Conservation (phyloP, 2,113 vertebrate genomes). For the Puma concolor region DNA sequence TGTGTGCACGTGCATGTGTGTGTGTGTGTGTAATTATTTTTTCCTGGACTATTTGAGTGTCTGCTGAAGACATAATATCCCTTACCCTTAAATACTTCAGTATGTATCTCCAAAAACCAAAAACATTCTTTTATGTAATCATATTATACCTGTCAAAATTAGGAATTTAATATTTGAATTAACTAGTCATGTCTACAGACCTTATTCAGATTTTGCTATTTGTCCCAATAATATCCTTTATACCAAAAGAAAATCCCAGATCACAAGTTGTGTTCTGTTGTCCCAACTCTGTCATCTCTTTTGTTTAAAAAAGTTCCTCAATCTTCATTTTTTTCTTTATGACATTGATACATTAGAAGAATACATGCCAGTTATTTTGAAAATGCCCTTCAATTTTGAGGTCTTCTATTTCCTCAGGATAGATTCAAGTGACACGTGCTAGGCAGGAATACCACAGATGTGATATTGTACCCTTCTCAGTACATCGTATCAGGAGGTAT, state of each 20-base stretch:
- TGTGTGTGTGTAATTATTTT: not conserved
- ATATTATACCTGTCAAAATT: not conserved
- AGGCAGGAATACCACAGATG: not conserved
- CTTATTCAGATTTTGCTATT: not conserved
- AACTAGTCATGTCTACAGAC: not conserved
- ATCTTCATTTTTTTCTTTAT: not conserved
- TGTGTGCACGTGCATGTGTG: not conserved
- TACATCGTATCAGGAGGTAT: not conserved
- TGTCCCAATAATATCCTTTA: not conserved
- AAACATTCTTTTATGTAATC: not conserved
- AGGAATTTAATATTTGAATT: constrained; percentile 11
- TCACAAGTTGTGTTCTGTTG: not conserved
- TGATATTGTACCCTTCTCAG: not conserved
- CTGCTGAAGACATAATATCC: not conserved
- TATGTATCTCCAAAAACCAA: not conserved
- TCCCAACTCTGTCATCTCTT: not conserved
- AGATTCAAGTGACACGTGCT: not conserved
- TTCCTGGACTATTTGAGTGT: not conserved
- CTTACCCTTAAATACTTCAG: not conserved
- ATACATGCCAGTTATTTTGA: not conserved
- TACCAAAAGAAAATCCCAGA: not conserved
- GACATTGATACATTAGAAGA: not conserved
- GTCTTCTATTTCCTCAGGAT: not conserved
- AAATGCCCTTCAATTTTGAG: not conserved
- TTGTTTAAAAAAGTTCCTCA: not conserved